A percentile compares a stretch with the other conserved stretches of the same genome.
Conservation (phyloP, 2,888 invertebrate genomes). For the Sarcophaga rosellei region DNA sequence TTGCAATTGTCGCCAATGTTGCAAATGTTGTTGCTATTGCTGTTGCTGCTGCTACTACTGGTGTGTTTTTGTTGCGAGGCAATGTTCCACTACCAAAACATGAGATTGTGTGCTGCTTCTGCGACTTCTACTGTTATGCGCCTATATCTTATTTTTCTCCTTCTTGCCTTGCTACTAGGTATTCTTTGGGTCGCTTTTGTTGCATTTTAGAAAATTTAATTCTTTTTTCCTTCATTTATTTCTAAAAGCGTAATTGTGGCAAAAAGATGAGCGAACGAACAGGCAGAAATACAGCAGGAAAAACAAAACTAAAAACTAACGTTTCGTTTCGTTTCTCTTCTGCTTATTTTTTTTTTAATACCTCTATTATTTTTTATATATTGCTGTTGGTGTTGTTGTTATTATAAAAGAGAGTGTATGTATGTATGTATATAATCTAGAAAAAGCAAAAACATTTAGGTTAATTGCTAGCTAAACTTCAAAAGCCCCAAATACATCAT, state of each 20-base stretch:
- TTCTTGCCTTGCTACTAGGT: slow-evolving; percentile 7
- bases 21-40: slow-evolving; percentile 1
- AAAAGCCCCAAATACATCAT: slow-evolving; percentile 44
- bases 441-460: slow-evolving; percentile 55
- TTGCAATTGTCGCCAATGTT: slow-evolving; percentile 42
- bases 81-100: slow-evolving; percentile 53
- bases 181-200: slow-evolving; percentile 17
- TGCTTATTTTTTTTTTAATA: background rate
- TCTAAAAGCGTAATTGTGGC: background rate
- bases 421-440: slow-evolving; percentile 1
- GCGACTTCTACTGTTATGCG: background rate
- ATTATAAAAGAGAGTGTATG: no score
- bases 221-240: background rate
- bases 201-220: background rate
- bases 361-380: background rate
- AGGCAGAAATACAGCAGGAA: slow-evolving; percentile 5
- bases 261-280: slow-evolving; percentile 37
- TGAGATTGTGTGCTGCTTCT: slow-evolving; percentile 32
- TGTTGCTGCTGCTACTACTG: background rate
- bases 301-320: slow-evolving; percentile 24
- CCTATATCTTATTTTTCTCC: background rate
- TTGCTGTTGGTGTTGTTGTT: no score
- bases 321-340: slow-evolving; percentile 12
- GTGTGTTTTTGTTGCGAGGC: slow-evolving; percentile 15
- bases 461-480: slow-evolving; percentile 64